These are phyloP conservation scores for Sipha maydis DNA, from an alignment of 2,888 invertebrate species.

Conservation along the genomic window DNA sequence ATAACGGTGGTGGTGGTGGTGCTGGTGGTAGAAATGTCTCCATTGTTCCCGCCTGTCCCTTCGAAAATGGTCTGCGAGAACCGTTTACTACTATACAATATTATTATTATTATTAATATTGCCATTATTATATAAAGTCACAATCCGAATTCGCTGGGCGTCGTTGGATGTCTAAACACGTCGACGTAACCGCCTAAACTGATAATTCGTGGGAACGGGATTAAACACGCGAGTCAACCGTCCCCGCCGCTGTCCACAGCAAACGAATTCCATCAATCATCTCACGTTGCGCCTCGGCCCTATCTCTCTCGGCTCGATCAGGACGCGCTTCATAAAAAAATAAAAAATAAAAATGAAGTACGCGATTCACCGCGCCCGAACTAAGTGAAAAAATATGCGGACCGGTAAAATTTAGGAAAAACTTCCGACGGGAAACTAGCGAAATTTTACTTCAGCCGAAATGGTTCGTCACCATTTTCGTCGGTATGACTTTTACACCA, in stretches of 20 bases:
- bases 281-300: neutral
- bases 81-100: constrained; percentile 3
- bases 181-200: neutral
- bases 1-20: neutral
- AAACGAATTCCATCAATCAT: constrained; percentile 10
- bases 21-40: constrained; percentile 10
- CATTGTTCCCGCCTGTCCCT: constrained; percentile 22
- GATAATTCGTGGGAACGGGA: neutral
- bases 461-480: no score
- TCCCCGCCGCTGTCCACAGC: neutral
- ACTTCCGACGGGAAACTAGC: no score
- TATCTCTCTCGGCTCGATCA: no score
- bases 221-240: neutral
- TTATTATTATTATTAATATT: constrained; percentile 18
- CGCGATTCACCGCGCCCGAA: no score
- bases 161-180: neutral
- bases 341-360: no score
- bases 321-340: no score
- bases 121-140: neutral
- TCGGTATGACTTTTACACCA: no score
- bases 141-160: neutral
- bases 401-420: no score
- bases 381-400: no score
- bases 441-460: no score
- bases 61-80: constrained; percentile 17